phyloP scores from a whole-genome alignment of 2,888 invertebrate genomes.

The Ophioninae sp. region DNA sequence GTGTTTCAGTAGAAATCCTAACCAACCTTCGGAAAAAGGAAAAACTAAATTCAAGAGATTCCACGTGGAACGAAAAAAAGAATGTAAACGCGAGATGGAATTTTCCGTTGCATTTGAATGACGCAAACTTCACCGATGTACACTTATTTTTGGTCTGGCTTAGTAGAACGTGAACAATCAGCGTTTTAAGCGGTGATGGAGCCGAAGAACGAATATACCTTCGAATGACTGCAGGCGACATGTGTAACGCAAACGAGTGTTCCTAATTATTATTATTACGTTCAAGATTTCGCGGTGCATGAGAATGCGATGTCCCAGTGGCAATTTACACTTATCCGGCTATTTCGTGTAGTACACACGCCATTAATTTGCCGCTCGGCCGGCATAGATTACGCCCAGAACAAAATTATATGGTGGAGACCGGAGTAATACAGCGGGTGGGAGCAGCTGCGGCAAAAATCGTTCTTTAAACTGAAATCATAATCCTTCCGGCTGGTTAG shows the following conservation, averaged over 20 bases:
- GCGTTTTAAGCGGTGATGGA: background rate
- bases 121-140: background rate
- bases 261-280: conserved; percentile 34
- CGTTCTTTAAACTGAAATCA: conserved; percentile 59
- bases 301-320: conserved; percentile 55
- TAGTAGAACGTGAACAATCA: background rate
- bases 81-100: too few relatives aligned
- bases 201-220: background rate
- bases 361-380: conserved; percentile 52
- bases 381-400: conserved; percentile 29
- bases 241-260: conserved; percentile 1
- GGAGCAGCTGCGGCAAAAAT: conserved; percentile 33
- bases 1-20: too few relatives aligned
- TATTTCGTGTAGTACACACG: conserved; percentile 6
- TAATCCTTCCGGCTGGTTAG: conserved; percentile 63
- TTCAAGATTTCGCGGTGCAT: conserved; percentile 39
- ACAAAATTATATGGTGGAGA: conserved; percentile 53
- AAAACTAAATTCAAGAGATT: too few relatives aligned
- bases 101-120: background rate
- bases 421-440: conserved; percentile 9
- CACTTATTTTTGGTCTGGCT: background rate
- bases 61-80: too few relatives aligned
- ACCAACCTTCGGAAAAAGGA: too few relatives aligned
- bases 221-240: conserved; percentile 18
- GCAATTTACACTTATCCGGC: conserved; percentile 17